Conservation (phyloP, 2,888 invertebrate species). For the Ganaspis brasiliensis region DNA sequence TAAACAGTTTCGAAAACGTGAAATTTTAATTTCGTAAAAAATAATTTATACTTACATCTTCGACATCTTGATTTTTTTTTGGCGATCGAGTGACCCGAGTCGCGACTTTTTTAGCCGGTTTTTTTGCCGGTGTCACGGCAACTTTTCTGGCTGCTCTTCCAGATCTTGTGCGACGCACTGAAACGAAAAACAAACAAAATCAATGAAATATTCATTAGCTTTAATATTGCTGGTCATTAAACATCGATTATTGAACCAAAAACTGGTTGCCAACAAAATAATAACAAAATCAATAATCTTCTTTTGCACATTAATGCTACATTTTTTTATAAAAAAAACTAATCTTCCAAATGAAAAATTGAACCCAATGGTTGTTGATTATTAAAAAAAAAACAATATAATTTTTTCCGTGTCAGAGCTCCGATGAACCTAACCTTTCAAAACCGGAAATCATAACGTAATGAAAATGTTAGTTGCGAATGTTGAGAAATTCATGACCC, state of each 20-base stretch:
- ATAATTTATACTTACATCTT: constrained; percentile 40
- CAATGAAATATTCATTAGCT: not conserved
- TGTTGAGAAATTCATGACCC: not conserved
- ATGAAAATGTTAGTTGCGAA: not conserved
- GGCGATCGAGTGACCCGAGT: constrained; percentile 71
- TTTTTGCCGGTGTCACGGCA: constrained; percentile 68
- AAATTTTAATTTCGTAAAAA: too few species aligned
- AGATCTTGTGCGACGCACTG: constrained; percentile 84
- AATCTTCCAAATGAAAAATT: too few species aligned
- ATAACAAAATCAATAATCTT: too few species aligned
- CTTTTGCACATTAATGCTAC: too few species aligned
- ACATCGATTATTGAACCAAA: not conserved
- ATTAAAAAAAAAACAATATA: constrained; percentile 5
- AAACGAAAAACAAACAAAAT: constrained; percentile 50
- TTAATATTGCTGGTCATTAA: not conserved
- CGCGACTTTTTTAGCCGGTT: constrained; percentile 72
- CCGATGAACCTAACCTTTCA: not conserved
- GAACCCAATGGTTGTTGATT: too few species aligned
- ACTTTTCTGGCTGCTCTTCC: constrained; percentile 80
- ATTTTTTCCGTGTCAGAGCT: not conserved
- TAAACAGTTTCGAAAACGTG: too few species aligned
- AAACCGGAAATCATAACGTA: not conserved
- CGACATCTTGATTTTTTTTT: constrained; percentile 68
- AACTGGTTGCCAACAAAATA: too few species aligned
- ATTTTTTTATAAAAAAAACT: too few species aligned